A percentile compares a stretch with the other conserved stretches of the same genome.
Conservation (phyloP, 2,113 vertebrate species). For the Cyphotilapia sp. region DNA sequence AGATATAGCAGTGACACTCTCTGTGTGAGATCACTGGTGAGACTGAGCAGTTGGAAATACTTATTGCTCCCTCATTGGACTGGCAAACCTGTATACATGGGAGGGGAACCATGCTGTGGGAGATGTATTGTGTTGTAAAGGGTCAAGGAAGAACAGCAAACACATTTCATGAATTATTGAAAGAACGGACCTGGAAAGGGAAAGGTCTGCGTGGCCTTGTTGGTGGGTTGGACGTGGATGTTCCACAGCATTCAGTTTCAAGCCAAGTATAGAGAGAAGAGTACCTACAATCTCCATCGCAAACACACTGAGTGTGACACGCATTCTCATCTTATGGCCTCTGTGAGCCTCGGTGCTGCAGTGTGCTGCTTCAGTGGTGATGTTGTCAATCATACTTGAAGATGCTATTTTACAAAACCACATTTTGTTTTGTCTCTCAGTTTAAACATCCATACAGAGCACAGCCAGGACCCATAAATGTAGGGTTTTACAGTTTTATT, state of each 20-base stretch:
- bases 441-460: background rate
- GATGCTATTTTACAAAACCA: background rate
- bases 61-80: constrained; percentile 30
- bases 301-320: background rate
- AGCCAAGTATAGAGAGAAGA: background rate
- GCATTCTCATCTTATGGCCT: background rate
- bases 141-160: constrained; percentile 55
- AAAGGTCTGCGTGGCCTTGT: constrained; percentile 12
- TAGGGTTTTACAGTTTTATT: background rate
- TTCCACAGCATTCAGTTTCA: constrained; percentile 12
- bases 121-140: constrained; percentile 44
- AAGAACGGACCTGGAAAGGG: constrained; percentile 9
- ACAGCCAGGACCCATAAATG: background rate
- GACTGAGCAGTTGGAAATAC: constrained; percentile 44
- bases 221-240: constrained; percentile 3
- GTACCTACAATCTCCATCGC: background rate
- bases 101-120: constrained; percentile 31
- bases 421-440: background rate
- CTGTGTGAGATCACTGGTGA: constrained; percentile 53
- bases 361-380: background rate
- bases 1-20: constrained; percentile 46
- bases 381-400: background rate
- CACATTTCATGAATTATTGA: constrained; percentile 63
- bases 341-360: background rate
- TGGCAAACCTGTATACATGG: constrained; percentile 31